These are phyloP conservation scores for Apostichopus japonicus DNA, from an alignment of 35 echinoderm and acorn worm species.

Conservation along the genomic window DNA sequence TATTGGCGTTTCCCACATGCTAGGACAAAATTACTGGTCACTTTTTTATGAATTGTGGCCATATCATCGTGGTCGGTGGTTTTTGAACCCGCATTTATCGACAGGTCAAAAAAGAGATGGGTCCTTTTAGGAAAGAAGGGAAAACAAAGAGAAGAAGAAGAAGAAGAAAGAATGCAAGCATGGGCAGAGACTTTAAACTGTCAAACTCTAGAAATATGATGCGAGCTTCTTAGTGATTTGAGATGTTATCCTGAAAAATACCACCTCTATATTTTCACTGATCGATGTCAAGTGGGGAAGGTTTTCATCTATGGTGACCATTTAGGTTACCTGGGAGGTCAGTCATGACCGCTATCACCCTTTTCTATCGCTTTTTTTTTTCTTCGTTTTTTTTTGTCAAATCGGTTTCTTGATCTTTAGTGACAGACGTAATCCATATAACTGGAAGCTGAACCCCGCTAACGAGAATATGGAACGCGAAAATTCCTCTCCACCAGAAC, in stretches of 20 bases:
- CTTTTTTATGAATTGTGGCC: slow-evolving; percentile 20
- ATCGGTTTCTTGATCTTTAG: not conserved
- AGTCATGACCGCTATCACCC: not conserved
- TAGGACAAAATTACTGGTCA: slow-evolving; percentile 24
- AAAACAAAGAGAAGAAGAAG: not conserved
- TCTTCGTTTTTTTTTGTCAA: not conserved
- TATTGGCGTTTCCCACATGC: not conserved
- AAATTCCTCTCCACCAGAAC: too few relatives aligned
- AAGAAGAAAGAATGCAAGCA: not conserved
- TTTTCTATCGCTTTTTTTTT: not conserved
- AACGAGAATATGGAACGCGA: too few relatives aligned
- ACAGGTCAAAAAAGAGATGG: not conserved
- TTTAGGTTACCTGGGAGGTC: not conserved
- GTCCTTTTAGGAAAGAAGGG: not conserved
- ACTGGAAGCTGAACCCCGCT: not conserved
- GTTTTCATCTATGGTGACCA: not conserved
- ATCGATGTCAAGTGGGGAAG: not conserved
- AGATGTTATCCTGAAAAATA: not conserved
- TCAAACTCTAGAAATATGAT: not conserved
- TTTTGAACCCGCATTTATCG: not conserved
- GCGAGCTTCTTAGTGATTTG: not conserved
- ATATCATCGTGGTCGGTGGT: slow-evolving; percentile 35
- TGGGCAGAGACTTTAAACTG: not conserved
- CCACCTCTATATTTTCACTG: not conserved
- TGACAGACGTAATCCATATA: slow-evolving; percentile 39